Percentiles rank a stretch among this genome's conserved stretches.
These are phyloP conservation scores for Psittacula echo DNA, from an alignment of 2,797 vertebrate species.

Conservation along the genomic window DNA sequence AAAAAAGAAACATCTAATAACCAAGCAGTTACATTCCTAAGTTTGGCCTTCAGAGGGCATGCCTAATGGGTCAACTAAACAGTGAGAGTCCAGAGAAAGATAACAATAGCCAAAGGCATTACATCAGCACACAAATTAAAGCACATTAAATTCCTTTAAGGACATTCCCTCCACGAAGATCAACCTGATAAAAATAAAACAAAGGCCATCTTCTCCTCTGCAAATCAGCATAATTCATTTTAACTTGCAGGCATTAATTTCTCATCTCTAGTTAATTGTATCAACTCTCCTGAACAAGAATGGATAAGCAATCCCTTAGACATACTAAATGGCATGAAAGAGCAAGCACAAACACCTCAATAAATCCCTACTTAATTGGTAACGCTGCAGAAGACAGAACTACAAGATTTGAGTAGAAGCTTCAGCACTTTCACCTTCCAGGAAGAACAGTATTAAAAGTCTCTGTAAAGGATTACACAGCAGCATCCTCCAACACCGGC, in stretches of 20 bases:
- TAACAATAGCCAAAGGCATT: not conserved
- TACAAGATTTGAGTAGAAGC: not conserved
- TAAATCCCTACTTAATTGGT: not conserved
- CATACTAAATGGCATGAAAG: not conserved
- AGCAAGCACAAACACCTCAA: not conserved
- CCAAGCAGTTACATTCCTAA: not conserved
- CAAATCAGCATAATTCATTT: not conserved
- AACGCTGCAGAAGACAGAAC: not conserved
- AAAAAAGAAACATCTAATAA: not conserved
- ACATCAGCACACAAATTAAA: not conserved
- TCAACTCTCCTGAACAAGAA: not conserved
- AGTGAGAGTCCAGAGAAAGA: not conserved
- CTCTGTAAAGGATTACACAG: accelerated
- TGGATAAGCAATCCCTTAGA: not conserved
- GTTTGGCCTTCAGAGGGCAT: not conserved
- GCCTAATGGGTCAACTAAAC: not conserved
- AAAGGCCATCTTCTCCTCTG: not conserved
- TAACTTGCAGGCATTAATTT: not conserved
- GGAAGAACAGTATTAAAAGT: not conserved
- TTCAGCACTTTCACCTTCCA: not conserved
- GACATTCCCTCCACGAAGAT: not conserved
- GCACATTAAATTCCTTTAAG: not conserved
- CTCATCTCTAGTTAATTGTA: not conserved
- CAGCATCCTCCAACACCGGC: not conserved
- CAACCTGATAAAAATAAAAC: not conserved